These are phyloP conservation scores for Omphaloscelis lunosa DNA, from an alignment of 2,888 invertebrate species.

Conservation along the genomic window DNA sequence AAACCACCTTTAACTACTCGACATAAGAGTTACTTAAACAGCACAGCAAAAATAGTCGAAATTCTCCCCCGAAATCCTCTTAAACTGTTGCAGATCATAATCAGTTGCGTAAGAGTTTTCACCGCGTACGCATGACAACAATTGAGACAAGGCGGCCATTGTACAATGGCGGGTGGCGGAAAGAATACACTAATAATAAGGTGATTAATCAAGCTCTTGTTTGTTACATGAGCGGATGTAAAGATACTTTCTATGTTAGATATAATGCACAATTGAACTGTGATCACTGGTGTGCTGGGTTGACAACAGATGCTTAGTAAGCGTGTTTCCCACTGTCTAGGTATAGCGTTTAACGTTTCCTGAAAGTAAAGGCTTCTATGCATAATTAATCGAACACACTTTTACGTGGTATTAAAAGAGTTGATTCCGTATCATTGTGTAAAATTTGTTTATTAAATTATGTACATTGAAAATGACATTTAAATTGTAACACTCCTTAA, in stretches of 20 bases:
- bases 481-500: too few relatives aligned
- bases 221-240: slow-evolving; percentile 83
- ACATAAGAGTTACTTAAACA: slow-evolving; percentile 19
- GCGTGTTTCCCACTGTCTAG: slow-evolving; percentile 5
- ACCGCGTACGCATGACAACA: slow-evolving; percentile 71
- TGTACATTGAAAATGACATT: too few relatives aligned
- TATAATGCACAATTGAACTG: slow-evolving; percentile 49
- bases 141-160: slow-evolving; percentile 68
- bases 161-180: slow-evolving; percentile 71
- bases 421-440: too few relatives aligned
- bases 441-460: too few relatives aligned
- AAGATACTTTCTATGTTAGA: slow-evolving; percentile 69
- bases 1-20: slow-evolving; percentile 23
- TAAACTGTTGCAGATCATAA: slow-evolving; percentile 69
- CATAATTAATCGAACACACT: neutral
- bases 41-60: slow-evolving; percentile 5
- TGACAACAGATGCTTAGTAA: slow-evolving; percentile 7
- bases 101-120: slow-evolving; percentile 81
- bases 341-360: slow-evolving; percentile 16
- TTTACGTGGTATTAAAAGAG: neutral
- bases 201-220: slow-evolving; percentile 76
- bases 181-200: slow-evolving; percentile 80
- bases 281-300: slow-evolving; percentile 24
- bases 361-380: neutral
- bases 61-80: slow-evolving; percentile 52